Percentiles rank a stretch among this genome's conserved stretches.
phyloP scores from a whole-genome alignment of 2,797 vertebrate genomes.

The Premnoplex brunnescens region DNA sequence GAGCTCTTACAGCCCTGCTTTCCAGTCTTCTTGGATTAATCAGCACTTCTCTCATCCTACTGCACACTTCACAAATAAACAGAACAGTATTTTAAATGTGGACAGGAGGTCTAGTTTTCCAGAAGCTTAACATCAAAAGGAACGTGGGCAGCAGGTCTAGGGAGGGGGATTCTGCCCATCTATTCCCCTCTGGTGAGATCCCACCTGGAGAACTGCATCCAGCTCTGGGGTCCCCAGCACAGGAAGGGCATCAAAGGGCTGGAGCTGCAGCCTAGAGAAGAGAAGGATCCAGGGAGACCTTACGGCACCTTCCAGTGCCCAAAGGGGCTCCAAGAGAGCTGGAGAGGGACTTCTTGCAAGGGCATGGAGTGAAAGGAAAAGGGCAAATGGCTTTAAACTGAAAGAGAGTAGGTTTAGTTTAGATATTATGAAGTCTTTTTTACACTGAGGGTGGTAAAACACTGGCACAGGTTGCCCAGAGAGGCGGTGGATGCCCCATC shows the following conservation, averaged over 20 bases:
- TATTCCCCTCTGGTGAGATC: not conserved
- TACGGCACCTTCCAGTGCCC: not conserved
- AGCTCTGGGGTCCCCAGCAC: rapidly evolving
- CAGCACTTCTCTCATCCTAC: not conserved
- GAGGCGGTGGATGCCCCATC: not conserved
- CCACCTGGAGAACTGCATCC: not conserved
- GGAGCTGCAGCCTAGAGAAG: not conserved
- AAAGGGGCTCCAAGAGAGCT: not conserved
- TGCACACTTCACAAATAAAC: not conserved
- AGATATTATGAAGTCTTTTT: not conserved
- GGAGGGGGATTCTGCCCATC: not conserved
- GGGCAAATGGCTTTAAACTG: not conserved
- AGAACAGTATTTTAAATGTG: rapidly evolving
- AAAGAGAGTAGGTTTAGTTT: not conserved
- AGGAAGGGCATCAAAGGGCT: not conserved
- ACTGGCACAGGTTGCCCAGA: not conserved
- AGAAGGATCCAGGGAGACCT: not conserved
- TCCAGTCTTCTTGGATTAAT: not conserved
- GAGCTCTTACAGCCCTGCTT: not conserved
- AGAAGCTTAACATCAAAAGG: not conserved
- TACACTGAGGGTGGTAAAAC: not conserved
- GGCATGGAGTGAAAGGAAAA: not conserved
- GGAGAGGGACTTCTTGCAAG: no score
- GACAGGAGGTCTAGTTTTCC: not conserved
- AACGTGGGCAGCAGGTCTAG: rapidly evolving